Percentiles rank a stretch among this genome's conserved stretches.
Conservation (phyloP, 2,113 vertebrate genomes). For the Brachirus orientalis region DNA sequence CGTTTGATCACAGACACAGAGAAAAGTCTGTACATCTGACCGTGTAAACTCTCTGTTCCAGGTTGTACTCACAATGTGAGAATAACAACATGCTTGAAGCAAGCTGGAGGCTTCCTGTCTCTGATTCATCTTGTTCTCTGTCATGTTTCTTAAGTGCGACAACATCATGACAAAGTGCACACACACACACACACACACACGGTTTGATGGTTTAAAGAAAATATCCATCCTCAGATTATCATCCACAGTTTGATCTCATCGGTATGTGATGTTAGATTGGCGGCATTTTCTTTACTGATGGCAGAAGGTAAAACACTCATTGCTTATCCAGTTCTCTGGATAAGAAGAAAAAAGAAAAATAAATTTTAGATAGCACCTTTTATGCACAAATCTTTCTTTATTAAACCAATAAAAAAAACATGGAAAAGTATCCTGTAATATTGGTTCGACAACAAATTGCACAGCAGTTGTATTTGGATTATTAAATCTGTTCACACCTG, state of each 20-base stretch:
- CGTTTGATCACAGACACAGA: constrained; percentile 52
- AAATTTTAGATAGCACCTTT: too few species aligned
- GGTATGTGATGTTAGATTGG: constrained; percentile 46
- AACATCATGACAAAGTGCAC: constrained; percentile 60
- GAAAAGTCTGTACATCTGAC: constrained; percentile 12
- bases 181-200: constrained; percentile 67
- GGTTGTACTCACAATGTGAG: constrained; percentile 52
- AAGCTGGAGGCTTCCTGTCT: constrained; percentile 42
- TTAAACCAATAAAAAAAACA: too few species aligned
- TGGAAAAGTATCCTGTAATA: too few species aligned
- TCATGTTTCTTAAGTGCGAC: constrained; percentile 35
- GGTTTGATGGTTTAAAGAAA: constrained; percentile 71
- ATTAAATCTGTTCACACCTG: too few species aligned
- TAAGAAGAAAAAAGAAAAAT: too few species aligned
- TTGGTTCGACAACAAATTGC: too few species aligned
- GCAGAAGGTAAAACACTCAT: constrained; percentile 15
- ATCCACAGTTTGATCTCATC: constrained; percentile 61
- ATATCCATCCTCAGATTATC: constrained; percentile 71
- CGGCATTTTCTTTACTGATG: too few species aligned
- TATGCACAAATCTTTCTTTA: too few species aligned
- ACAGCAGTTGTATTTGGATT: too few species aligned
- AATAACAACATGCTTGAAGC: constrained; percentile 28
- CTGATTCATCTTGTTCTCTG: constrained; percentile 47
- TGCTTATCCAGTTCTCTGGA: constrained; percentile 4
- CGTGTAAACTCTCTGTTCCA: constrained; percentile 55